Evolutionary conservation across 2,113 vertebrate species (phyloP).

Genomic region (Spheniscus mendiculus): DNA sequence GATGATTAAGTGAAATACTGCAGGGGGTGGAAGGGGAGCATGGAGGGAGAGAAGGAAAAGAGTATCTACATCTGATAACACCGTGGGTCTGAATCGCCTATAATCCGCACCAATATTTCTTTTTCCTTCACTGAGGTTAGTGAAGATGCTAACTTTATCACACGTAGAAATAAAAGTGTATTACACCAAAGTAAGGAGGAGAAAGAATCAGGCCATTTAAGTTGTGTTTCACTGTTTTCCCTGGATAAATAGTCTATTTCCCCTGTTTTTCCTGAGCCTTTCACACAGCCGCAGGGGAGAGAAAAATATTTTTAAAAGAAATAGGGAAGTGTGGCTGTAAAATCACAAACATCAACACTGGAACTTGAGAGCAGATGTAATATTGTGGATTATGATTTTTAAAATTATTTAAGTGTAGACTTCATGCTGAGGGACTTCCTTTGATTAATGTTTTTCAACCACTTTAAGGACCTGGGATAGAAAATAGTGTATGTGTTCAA

Average conservation of each 20-base stretch:
- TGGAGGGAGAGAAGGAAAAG: background rate
- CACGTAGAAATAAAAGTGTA: background rate
- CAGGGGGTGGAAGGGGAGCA: rapidly evolving
- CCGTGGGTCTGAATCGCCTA: background rate
- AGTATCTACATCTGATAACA: background rate
- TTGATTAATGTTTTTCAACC: background rate
- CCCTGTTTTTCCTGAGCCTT: background rate
- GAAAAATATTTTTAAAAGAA: constrained; percentile 34
- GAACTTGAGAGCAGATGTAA: background rate
- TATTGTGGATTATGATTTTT: background rate
- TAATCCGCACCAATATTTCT: background rate
- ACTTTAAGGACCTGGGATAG: background rate
- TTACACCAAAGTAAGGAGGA: background rate
- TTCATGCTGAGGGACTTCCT: background rate
- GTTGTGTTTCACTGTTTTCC: constrained; percentile 4
- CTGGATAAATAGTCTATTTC: background rate
- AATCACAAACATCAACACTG: constrained; percentile 27
- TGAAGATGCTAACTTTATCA: background rate
- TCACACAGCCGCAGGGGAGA: background rate
- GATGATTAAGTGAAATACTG: background rate
- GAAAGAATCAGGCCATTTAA: background rate
- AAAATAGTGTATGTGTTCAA: background rate
- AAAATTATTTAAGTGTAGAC: background rate
- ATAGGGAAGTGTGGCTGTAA: constrained; percentile 13
- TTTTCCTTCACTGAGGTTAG: background rate